These are phyloP conservation scores for Meles meles DNA, from an alignment of 2,113 vertebrate species.

Conservation along the genomic window DNA sequence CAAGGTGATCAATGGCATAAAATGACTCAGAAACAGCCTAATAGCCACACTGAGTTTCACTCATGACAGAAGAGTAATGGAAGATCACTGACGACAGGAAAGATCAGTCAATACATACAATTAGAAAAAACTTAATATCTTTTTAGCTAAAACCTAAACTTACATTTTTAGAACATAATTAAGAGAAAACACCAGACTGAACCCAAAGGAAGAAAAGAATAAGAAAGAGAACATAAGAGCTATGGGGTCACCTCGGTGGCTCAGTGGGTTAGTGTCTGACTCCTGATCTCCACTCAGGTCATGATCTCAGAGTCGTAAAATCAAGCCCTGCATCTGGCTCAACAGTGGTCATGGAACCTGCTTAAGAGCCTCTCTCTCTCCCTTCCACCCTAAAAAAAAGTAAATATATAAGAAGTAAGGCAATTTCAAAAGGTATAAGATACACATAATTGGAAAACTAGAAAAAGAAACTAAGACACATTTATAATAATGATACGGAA, in stretches of 20 bases:
- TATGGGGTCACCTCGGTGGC: background rate
- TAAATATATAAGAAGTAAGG: background rate
- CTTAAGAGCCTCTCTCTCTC: background rate
- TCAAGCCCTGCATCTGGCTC: background rate
- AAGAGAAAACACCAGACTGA: background rate
- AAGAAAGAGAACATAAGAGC: background rate
- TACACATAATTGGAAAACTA: background rate
- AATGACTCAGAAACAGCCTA: background rate
- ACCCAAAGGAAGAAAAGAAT: background rate
- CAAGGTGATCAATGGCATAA: background rate
- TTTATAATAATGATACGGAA: background rate
- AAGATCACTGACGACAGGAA: background rate
- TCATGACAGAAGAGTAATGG: background rate
- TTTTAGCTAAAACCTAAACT: background rate
- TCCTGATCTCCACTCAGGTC: background rate
- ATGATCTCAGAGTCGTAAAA: background rate
- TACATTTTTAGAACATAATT: background rate
- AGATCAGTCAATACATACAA: background rate
- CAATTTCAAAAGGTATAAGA: background rate
- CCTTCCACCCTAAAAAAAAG: background rate
- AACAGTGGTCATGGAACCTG: background rate
- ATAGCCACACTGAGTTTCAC: background rate
- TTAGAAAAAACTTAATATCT: background rate
- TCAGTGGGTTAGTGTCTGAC: background rate
- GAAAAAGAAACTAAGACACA: background rate